phyloP scores from a whole-genome alignment of 2,888 invertebrate genomes.

The Lepetodrilus schrolli region DNA sequence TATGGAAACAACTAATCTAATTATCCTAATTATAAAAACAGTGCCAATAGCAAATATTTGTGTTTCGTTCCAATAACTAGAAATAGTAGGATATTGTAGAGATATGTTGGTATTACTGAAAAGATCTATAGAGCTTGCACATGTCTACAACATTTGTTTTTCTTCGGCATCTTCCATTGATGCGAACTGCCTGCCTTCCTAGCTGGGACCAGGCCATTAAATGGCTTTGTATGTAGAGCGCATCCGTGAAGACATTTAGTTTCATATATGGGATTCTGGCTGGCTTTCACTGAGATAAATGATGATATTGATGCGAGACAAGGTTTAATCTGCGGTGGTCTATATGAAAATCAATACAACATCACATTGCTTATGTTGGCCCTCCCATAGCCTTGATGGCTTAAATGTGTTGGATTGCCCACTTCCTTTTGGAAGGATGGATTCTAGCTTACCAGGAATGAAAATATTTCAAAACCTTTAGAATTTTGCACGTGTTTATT shows the following conservation, averaged over 20 bases:
- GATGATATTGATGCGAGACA: neutral
- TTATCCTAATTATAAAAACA: too few relatives aligned
- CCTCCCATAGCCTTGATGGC: neutral
- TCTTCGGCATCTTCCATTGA: too few relatives aligned
- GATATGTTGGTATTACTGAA: too few relatives aligned
- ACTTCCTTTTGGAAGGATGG: neutral
- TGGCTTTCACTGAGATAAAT: conserved; percentile 18
- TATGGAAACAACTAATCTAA: too few relatives aligned
- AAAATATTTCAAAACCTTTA: neutral
- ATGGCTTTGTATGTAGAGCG: neutral
- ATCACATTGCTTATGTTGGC: conserved; percentile 2
- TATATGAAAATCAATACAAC: neutral
- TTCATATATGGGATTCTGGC: neutral
- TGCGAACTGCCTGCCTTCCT: neutral
- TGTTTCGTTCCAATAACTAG: too few relatives aligned
- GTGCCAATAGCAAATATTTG: too few relatives aligned
- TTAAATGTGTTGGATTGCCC: neutral
- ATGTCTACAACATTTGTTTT: too few relatives aligned
- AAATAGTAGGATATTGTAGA: too few relatives aligned
- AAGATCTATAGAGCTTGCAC: too few relatives aligned
- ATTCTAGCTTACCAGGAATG: neutral
- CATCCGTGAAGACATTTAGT: neutral
- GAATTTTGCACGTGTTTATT: neutral
- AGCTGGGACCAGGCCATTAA: neutral
- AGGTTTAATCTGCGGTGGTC: conserved; percentile 8